Conservation (phyloP, 2,113 vertebrate species). For the Bos indicus region DNA sequence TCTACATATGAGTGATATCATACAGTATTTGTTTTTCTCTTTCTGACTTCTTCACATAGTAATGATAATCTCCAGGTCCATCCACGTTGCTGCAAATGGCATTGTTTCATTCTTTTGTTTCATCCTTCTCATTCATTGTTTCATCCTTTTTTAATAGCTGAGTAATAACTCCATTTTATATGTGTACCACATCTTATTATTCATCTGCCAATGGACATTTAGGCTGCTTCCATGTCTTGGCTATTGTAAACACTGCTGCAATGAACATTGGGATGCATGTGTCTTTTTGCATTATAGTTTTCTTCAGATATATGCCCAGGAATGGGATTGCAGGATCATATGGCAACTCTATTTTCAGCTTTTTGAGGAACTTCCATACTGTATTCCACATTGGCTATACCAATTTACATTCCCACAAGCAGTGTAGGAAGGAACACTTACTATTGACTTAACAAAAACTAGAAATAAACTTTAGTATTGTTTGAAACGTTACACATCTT, state of each 20-base stretch:
- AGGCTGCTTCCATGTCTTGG: background rate
- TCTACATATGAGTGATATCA: background rate
- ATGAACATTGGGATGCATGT: background rate
- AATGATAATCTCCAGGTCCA: background rate
- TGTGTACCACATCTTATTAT: background rate
- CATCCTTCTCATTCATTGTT: too few relatives aligned
- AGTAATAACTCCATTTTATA: background rate
- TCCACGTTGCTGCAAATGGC: background rate
- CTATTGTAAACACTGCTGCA: background rate
- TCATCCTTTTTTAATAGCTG: background rate
- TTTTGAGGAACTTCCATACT: background rate
- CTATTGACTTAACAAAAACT: background rate
- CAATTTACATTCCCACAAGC: background rate
- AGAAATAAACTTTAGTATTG: background rate
- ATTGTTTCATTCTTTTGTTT: background rate
- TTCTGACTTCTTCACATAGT: background rate
- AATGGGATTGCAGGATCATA: background rate
- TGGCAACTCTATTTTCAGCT: background rate
- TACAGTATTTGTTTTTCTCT: background rate
- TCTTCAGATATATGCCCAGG: background rate
- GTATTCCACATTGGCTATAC: background rate
- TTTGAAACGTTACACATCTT: background rate
- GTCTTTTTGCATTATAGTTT: background rate
- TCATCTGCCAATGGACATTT: background rate
- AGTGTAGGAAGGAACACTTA: background rate